Evolutionary conservation across 1,140 invertebrate genomes (phyloP), one percentile per base, ranked within the genome.

Genomic region (Drosophila ogumai): DNA sequence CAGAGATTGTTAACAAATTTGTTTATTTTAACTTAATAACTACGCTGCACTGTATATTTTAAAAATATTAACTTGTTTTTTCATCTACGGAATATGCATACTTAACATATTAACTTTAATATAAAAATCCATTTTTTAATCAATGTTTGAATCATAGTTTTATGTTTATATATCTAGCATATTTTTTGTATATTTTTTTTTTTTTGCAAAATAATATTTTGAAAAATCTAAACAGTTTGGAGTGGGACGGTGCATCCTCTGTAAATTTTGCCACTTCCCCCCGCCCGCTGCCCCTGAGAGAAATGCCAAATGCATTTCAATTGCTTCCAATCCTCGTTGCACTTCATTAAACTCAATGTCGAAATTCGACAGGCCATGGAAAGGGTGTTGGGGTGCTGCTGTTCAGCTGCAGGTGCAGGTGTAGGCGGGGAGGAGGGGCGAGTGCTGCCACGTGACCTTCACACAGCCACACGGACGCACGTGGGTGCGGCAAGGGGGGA

Each of bases 261-360:
- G 43, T 12, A 22, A 13, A 28, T 28, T 28, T 28, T 28, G 25
- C 25, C 25, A 28, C 25, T 5, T 28, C 2, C 9, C 10, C 3
- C 28, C 2, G 7, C 52, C 34, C 44, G 17, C 32, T 22, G 6
- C 12, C 55, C n/a, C 36, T 25, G 36, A 25, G 34, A 13, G 22
- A 74, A 73, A 56, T 65, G 49, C 49, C 71, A 64, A 64, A 78
- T 75, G 80, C 80, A 82, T 88, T 87, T 87, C 84, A 88, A 88
- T 87, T 77, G 84, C 80, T 79, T 72, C 63, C 73, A 76, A 66
- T 76, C 66, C 68, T 80, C 80, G 84, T 87, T 82, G 82, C 84
- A 87, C 82, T 88, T 87, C 84, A 87, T 87, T 87, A 88, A 88
- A 77, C 80, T 79, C 84, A 61, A 72, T 74, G 81, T 72, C 84